Percentiles rank a stretch among this genome's conserved stretches.
Evolutionary conservation across 2,888 invertebrate genomes (phyloP).

Genomic region (Tipula lateralis): DNA sequence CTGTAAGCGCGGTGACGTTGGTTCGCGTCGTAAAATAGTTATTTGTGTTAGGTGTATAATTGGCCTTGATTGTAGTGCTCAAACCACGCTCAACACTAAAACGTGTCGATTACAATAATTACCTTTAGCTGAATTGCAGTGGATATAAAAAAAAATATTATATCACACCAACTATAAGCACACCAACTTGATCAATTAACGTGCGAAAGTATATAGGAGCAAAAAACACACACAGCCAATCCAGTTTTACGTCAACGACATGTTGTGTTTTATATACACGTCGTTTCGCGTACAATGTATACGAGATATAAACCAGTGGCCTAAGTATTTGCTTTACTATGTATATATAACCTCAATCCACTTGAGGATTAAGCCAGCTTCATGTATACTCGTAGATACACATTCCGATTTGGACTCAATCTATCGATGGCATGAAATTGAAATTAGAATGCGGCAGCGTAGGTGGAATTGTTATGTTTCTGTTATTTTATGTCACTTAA

Average conservation of each 20-base stretch:
- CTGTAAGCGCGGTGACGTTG: background rate
- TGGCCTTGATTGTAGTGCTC: background rate
- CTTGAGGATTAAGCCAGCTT: background rate
- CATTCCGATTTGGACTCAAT: background rate
- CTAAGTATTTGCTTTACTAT: constrained; percentile 12
- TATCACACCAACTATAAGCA: background rate
- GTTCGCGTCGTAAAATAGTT: no score
- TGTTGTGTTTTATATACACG: background rate
- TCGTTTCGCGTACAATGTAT: background rate
- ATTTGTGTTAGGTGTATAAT: no score
- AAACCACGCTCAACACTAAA: background rate
- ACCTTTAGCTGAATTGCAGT: background rate
- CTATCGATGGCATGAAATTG: background rate
- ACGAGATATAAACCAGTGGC: background rate
- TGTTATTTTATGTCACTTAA: constrained; percentile 6
- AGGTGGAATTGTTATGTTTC: background rate
- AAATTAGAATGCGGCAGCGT: background rate
- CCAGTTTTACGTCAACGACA: background rate
- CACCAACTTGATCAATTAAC: background rate
- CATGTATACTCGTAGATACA: background rate
- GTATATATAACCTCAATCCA: background rate
- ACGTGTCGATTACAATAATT: background rate
- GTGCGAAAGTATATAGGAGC: no score
- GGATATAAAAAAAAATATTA: background rate
- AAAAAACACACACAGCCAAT: background rate